These are phyloP conservation scores for Apodemus agrarius DNA, from an alignment of 2,797 vertebrate species.

Conservation along the genomic window DNA sequence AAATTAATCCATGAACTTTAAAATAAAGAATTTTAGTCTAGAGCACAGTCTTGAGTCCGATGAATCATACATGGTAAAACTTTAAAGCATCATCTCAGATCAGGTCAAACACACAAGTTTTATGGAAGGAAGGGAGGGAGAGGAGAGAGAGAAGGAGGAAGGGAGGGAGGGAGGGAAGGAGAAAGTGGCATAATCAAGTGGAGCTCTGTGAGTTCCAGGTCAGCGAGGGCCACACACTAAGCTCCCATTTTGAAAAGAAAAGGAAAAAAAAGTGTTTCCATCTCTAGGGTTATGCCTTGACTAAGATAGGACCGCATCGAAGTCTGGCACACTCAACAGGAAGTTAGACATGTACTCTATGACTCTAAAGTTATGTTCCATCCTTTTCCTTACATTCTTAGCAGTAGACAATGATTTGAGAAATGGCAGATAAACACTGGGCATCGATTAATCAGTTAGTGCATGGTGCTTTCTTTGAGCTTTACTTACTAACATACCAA, in stretches of 20 bases:
- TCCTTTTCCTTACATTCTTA: conserved; percentile 35
- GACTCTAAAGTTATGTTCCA: background rate
- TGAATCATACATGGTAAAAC: background rate
- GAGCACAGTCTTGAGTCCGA: background rate
- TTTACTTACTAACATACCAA: background rate
- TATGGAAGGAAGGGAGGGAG: background rate
- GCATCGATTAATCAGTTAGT: background rate
- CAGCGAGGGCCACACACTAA: background rate
- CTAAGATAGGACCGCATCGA: background rate
- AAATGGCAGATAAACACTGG: background rate
- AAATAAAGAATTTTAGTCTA: conserved; percentile 31
- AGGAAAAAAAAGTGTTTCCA: background rate
- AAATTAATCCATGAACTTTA: conserved; percentile 4
- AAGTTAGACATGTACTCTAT: background rate
- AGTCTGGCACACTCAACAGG: background rate
- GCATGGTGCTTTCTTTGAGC: conserved; percentile 1
- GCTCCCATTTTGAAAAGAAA: background rate
- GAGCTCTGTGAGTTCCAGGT: background rate
- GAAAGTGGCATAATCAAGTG: background rate
- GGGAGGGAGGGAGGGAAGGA: too few species aligned
- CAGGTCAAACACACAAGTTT: conserved; percentile 33
- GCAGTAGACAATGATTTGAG: conserved; percentile 30
- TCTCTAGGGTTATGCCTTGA: background rate
- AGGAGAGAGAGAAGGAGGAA: background rate
- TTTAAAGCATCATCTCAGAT: conserved; percentile 37